Base-by-base conservation (phyloP, 2,888 invertebrate species). In the Athetis lepigone region DNA sequence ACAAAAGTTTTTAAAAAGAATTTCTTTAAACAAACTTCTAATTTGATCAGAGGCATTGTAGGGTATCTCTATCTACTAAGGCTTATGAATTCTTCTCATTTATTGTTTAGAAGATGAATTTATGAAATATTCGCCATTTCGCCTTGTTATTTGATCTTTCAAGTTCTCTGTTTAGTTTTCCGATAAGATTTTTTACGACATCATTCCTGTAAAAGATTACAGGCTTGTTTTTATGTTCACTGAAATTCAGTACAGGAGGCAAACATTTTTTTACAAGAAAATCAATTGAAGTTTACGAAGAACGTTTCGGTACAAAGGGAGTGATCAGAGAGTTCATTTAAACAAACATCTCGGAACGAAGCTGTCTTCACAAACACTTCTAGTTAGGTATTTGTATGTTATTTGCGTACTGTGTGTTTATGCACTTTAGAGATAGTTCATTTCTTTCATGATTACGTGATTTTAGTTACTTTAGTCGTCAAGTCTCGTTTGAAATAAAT, bases 211-310 rank as follows among this genome's bases (percentile, higher is more conserved):
- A 1, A 23, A 57, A 23, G 33, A 27, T 36, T n/a, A 33, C 8
- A 19, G 25, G 11, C 19, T 23, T 9, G n/a, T 11, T 70, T 50
- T 69, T 13, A 40, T 37, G 7, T 51, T 27, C 18, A 7, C 19
- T 16, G 6, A 18, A 36, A 36, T 43, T 52, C 16, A 40, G 37
- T 9, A 51, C 6, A n/a, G 36, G 11, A 29, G 39, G 45, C 25
- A 33, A 54, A 36, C 19, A 51, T 4, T 27, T 39, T 63, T 50
- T 50, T 46, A 39, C 18, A 19, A 36, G 39, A 40, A 50, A 58
- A 46, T 58, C 73, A 57, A 58, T 63, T 7, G 27, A 40, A 62
- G 62, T 71, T 68, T 71, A 63, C 46, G 18, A 3, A n/a, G 39
- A 69, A 47, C 21, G 37, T 56, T 64, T 6, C 1, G 46, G 40